Evolutionary conservation across 2,113 vertebrate genomes (phyloP), one percentile per base, ranked within the genome.

Genomic region (Xenopus tropicalis): DNA sequence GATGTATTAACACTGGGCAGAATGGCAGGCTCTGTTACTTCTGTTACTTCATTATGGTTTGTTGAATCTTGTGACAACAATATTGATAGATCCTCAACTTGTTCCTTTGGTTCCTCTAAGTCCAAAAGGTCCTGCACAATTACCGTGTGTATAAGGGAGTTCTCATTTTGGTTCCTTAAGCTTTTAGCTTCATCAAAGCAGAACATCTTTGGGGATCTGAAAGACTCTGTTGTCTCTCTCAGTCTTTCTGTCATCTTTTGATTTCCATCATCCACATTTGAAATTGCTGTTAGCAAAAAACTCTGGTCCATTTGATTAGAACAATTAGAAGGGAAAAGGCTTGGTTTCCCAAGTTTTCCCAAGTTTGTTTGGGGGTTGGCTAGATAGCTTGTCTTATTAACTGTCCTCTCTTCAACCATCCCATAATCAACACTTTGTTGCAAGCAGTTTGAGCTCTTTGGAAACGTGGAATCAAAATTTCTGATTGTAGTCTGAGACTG

Each of bases 391-490:
- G 29, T 57, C 11, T 44, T 61, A 67, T 14, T 29, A 16, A 2
- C 14, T 66, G 62, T 23, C 21, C 20, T 22, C 1, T n/a, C 19
- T 14, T 61, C 56, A n/a, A 68, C n/a, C 13, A 74, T 13, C 1
- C 23, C 66, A 24, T 75, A 75, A 14, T 23, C 57, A 42, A 42
- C 21, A 24, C n/a, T 61, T 65, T 12, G 0, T 19, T 0, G 4
- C 0, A 85, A 85, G 5, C 78, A 0, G 0, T 86, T 89, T 0
- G 42, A 25, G 0, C 0, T 0, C 0, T 17, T 21, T 37, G 51
- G 0, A 0, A 12, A 17, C 7, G 65, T 62, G 22, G 1, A 7
- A 72, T 16, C 11, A 12, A 1, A 1, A 0, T 20, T 0, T 1
- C 4, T 4, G 0, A 44, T 0, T 0, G 72, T 14, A 51, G 29